Conservation (phyloP, 2,113 vertebrate genomes). For the Pteropus alecto region DNA sequence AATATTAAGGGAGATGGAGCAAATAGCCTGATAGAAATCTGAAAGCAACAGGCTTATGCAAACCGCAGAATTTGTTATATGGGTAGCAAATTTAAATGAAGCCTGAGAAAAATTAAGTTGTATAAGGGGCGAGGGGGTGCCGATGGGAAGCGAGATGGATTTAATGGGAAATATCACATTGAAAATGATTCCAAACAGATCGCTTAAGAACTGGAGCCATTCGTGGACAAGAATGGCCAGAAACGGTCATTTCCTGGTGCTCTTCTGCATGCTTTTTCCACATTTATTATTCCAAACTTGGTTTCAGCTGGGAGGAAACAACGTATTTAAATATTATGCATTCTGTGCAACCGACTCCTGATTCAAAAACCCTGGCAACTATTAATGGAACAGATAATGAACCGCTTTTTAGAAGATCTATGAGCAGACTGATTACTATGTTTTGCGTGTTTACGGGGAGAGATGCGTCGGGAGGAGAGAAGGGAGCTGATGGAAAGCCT, state of each 20-base stretch:
- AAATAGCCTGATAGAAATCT: neutral
- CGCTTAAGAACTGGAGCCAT: neutral
- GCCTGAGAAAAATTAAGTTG: neutral
- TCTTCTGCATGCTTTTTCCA: neutral
- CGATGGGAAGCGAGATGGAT: neutral
- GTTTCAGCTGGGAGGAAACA: constrained; percentile 57
- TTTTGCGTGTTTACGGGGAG: constrained; percentile 64
- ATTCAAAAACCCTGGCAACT: constrained; percentile 50
- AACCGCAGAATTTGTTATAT: neutral
- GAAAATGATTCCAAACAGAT: neutral
- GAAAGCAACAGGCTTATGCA: neutral
- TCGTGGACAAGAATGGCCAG: neutral
- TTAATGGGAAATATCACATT: neutral
- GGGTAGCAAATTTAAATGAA: neutral
- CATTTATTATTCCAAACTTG: neutral
- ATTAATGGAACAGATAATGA: constrained; percentile 74
- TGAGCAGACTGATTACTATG: constrained; percentile 69
- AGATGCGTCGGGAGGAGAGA: constrained; percentile 48
- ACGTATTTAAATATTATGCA: constrained; percentile 50
- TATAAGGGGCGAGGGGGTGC: rapidly evolving
- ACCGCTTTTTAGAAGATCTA: constrained; percentile 61
- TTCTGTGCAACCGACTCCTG: constrained; percentile 49
- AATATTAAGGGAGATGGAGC: neutral
- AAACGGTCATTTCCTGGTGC: neutral
- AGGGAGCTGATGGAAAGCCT: constrained; percentile 71